Base-by-base conservation (phyloP, 2,888 invertebrate species). In the Pheosia gnoma region DNA sequence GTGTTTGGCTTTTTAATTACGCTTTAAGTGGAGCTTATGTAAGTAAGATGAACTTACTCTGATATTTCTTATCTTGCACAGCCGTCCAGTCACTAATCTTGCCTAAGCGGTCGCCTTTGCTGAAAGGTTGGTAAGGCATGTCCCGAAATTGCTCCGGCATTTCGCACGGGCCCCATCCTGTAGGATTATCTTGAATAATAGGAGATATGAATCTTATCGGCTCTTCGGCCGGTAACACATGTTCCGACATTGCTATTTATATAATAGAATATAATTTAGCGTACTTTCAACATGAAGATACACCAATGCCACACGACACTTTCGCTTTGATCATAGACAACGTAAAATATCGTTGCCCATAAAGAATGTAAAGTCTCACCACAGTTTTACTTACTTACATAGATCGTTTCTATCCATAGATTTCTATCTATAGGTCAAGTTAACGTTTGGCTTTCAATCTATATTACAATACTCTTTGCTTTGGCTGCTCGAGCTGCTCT, bases 11-110 rank as follows among this genome's bases (percentile, higher is more conserved):
- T 9, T 13, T 51, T 25, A 51, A 3, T 25, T 10, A 51, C 51
- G 51, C 8, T 25, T 51, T 25, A 13, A 56, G 51, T 41, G 13
- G 10, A 53, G 8, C 38, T 10, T 56, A 57, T 6, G 8, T 0
- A 13, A 55, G 8, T 10, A 47, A 9, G 10, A 39, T 57, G 45
- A 59, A 94, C 96, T 95, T 94, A 97, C 97, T 98, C 73, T 97
- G 96, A 87, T 98, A 98, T 92, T 99, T 97, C 79, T 98, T 98
- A 84, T 99, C 99, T 81, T 98, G 98, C 5, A 97, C 97, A 63
- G 98, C 98, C 60, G 99, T 99, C 99, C 99, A 99, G 87, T 99
- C 99, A 81, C 99, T 98, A 79, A 99, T 99, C 95, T 99, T 99
- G 77, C 99, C 99, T 72, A 99, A 95, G 77, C 99, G 96, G 90